These are phyloP conservation scores for Cryptoblepharus egeriae DNA, from an alignment of 2,797 vertebrate species.

Conservation along the genomic window DNA sequence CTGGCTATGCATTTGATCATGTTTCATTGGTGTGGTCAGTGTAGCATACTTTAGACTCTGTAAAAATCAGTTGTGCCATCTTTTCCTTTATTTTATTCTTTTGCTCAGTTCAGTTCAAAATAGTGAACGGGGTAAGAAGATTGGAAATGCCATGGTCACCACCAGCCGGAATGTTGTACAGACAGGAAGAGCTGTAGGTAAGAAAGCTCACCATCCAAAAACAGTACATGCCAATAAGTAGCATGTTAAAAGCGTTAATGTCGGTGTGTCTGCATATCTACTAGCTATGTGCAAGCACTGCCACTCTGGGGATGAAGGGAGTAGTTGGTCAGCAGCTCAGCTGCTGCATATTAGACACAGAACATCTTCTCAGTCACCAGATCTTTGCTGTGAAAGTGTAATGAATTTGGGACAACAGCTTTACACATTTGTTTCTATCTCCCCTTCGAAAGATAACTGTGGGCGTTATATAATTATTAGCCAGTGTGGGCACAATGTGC, in stretches of 20 bases:
- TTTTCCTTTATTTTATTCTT: constrained; percentile 31
- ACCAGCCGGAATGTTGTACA: constrained; percentile 95
- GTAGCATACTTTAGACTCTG: neutral
- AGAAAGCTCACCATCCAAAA: constrained; percentile 50
- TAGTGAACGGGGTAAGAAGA: constrained; percentile 95
- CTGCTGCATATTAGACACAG: neutral
- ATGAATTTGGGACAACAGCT: neutral
- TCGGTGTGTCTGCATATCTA: too few relatives aligned
- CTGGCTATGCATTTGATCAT: neutral
- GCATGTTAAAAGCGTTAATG: neutral
- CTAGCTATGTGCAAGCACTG: neutral
- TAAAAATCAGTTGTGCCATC: too few relatives aligned
- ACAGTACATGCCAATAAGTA: neutral
- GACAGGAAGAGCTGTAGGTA: constrained; percentile 94
- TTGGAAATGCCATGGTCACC: constrained; percentile 93
- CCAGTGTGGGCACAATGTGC: neutral
- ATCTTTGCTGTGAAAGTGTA: neutral
- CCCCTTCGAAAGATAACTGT: neutral
- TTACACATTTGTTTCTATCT: neutral
- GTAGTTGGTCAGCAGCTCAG: neutral
- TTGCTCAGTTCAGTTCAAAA: constrained; percentile 92
- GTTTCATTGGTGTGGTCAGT: neutral
- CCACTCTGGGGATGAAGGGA: neutral
- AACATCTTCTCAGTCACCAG: neutral
- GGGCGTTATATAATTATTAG: neutral